phyloP scores from a whole-genome alignment of 2,888 invertebrate species.

The Neoascia interrupta region DNA sequence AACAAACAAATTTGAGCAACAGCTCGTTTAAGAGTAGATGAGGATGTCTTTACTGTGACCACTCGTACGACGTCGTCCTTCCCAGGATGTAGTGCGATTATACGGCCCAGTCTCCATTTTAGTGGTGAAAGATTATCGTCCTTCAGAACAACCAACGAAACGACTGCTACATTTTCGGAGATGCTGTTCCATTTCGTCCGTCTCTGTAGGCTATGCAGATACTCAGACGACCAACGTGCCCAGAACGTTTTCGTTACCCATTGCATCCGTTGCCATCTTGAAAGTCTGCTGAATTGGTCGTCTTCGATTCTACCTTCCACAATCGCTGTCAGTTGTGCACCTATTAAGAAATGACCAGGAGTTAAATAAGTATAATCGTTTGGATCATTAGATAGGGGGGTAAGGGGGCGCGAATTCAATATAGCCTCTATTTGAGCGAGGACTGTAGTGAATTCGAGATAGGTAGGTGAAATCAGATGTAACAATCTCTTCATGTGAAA shows the following conservation, averaged over 20 bases:
- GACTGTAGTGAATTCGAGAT: background rate
- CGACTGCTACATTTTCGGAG: background rate
- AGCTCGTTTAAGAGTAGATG: background rate
- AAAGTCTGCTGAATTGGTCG: background rate
- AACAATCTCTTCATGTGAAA: conserved; percentile 23
- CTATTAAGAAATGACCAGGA: conserved; percentile 25
- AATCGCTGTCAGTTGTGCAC: background rate
- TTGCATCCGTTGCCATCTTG: conserved; percentile 6
- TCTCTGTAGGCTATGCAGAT: background rate
- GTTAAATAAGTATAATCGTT: conserved; percentile 5
- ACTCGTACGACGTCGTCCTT: background rate
- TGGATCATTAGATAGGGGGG: conserved; percentile 12
- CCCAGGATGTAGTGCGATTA: background rate
- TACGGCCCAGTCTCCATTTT: background rate
- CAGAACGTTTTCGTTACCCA: conserved; percentile 5
- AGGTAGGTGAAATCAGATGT: conserved; percentile 10
- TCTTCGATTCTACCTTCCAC: background rate
- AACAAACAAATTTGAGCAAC: background rate
- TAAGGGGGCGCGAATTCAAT: conserved; percentile 3
- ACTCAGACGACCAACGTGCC: conserved; percentile 4
- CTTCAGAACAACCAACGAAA: background rate
- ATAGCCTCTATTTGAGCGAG: conserved; percentile 2
- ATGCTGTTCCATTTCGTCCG: background rate
- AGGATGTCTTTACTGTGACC: background rate
- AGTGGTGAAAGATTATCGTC: conserved; percentile 4